Conservation (phyloP, 2,113 vertebrate species). For the Nibea coibor region DNA sequence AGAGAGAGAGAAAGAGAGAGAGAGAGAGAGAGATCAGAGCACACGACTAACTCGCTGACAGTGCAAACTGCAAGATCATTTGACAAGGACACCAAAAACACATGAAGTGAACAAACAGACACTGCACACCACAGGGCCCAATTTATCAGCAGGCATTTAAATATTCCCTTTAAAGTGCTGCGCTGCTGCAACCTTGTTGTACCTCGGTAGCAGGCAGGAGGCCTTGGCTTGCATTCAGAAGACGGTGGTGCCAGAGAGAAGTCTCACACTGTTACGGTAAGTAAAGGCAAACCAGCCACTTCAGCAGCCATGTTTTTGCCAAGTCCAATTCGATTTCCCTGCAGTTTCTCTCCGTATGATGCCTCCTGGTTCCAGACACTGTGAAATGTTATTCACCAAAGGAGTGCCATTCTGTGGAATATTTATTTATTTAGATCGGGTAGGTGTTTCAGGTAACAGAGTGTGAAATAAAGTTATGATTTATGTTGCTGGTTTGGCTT, state of each 20-base stretch:
- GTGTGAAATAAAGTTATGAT: conserved; percentile 29
- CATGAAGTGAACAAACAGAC: conserved; percentile 53
- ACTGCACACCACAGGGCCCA: conserved; percentile 52
- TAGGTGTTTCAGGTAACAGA: conserved; percentile 39
- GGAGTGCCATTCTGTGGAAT: conserved; percentile 11
- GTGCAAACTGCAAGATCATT: conserved; percentile 38
- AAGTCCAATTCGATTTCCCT: conserved; percentile 56
- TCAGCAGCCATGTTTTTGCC: conserved; percentile 52
- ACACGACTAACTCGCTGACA: conserved; percentile 25
- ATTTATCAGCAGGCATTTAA: conserved; percentile 66
- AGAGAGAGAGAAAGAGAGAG: not conserved
- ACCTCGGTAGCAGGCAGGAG: conserved; percentile 52
- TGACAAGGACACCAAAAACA: conserved; percentile 62
- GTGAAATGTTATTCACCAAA: conserved; percentile 62
- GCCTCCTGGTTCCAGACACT: conserved; percentile 44
- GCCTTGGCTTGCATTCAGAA: conserved; percentile 66
- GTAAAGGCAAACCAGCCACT: conserved; percentile 59
- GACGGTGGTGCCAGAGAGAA: conserved; percentile 37
- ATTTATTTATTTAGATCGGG: conserved; percentile 50
- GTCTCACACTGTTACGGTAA: conserved; percentile 39
- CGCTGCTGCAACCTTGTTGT: conserved; percentile 56
- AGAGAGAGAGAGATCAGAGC: conserved; percentile 1
- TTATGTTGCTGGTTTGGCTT: conserved; percentile 26
- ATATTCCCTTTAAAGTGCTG: conserved; percentile 70
- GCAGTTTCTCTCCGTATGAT: conserved; percentile 31